phyloP scores from a whole-genome alignment of 2,888 invertebrate species.

The Erebia ligea region DNA sequence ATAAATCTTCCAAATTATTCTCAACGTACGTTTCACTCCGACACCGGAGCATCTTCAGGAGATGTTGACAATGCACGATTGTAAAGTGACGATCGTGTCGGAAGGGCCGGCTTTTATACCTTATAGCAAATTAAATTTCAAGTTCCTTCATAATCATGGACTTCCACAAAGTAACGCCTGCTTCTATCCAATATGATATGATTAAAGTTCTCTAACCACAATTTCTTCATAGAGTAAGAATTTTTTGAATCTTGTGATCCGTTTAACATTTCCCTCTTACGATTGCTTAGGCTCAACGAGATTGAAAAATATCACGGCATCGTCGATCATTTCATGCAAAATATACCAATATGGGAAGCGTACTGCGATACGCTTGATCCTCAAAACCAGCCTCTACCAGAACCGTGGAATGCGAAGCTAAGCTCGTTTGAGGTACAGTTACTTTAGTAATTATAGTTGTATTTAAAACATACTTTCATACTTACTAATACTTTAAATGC shows the following conservation, averaged over 20 bases:
- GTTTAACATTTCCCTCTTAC: background rate
- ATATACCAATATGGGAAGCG: slow-evolving; percentile 86
- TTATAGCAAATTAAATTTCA: no score
- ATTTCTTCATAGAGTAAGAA: no score
- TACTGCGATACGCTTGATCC: slow-evolving; percentile 90
- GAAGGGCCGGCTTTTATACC: no score
- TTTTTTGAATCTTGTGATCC: background rate
- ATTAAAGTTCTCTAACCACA: no score
- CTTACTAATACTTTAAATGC: background rate
- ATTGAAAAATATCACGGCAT: slow-evolving; percentile 83
- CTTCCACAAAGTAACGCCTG: no score
- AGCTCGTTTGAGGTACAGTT: slow-evolving; percentile 80
- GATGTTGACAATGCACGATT: no score
- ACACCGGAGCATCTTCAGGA: no score
- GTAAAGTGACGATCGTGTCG: no score
- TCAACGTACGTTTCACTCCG: no score
- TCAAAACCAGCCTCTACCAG: slow-evolving; percentile 86
- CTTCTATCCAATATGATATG: no score
- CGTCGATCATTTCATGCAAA: slow-evolving; percentile 83
- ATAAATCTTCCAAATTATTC: no score
- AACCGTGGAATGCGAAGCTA: slow-evolving; percentile 86
- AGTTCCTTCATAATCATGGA: no score
- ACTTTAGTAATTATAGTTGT: background rate
- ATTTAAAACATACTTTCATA: background rate
- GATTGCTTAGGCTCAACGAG: slow-evolving; percentile 58